Evolutionary conservation across 2,797 vertebrate species (phyloP).

Genomic region (Dendrocincla tyrannina): DNA sequence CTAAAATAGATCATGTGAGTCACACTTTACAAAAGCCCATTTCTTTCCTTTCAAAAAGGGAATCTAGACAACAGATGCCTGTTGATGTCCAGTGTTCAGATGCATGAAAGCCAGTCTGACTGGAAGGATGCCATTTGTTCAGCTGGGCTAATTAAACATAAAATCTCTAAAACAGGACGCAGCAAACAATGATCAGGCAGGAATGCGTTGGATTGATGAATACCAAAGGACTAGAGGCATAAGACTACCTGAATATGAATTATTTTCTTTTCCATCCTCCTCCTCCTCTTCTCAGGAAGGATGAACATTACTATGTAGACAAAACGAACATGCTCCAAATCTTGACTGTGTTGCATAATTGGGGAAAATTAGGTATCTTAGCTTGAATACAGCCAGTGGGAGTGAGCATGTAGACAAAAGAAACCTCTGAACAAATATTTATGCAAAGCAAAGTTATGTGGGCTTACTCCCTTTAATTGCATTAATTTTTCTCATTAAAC

Average conservation of each 20-base stretch:
- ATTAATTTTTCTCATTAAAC: not conserved
- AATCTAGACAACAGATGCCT: constrained; percentile 48
- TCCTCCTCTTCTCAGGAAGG: not conserved
- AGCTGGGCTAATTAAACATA: not conserved
- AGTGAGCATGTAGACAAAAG: not conserved
- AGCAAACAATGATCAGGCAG: not conserved
- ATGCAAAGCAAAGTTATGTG: not conserved
- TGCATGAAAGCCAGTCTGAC: not conserved
- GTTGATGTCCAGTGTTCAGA: not conserved
- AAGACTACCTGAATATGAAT: not conserved
- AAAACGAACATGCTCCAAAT: not conserved
- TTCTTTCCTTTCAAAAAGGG: constrained; percentile 38
- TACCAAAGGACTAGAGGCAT: not conserved
- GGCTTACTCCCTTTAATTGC: not conserved
- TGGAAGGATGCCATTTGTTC: constrained; percentile 5
- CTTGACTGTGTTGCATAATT: not conserved
- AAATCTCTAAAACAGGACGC: not conserved
- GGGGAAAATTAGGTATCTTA: not conserved
- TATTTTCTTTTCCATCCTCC: not conserved
- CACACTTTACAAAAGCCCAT: not conserved
- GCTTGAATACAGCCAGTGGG: not conserved
- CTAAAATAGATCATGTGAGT: constrained; percentile 63
- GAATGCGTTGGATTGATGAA: not conserved
- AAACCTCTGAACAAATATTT: not conserved
- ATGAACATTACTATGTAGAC: not conserved